Conservation (phyloP, 2,888 invertebrate species). For the Nemotelus nigrinus region DNA sequence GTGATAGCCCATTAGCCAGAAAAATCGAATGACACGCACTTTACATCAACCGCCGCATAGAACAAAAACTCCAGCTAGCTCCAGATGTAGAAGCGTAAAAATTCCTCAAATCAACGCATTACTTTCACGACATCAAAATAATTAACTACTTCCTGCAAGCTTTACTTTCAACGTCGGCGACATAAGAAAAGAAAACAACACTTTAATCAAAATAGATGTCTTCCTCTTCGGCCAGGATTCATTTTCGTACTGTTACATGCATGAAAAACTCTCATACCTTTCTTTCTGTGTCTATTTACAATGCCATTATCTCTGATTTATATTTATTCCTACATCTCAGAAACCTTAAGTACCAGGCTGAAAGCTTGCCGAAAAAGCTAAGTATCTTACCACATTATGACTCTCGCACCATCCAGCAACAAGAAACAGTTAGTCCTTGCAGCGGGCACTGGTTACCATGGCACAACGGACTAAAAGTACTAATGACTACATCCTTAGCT, state of each 20-base stretch:
- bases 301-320: conserved; percentile 22
- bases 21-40: no score
- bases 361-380: conserved; percentile 21
- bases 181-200: no score
- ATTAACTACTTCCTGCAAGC: no score
- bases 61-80: no score
- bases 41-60: no score
- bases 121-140: no score
- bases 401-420: not conserved
- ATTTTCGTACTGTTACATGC: not conserved
- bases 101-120: no score
- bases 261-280: not conserved
- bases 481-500: not conserved
- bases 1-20: no score
- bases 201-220: no score
- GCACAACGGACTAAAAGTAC: not conserved
- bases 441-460: not conserved
- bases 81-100: no score
- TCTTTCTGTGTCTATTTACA: conserved; percentile 21
- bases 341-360: conserved; percentile 15
- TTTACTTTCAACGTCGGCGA: no score
- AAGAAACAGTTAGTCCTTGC: not conserved
- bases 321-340: not conserved
- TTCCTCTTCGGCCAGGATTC: no score
- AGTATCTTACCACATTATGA: conserved; percentile 22